Conservation (phyloP, 2,113 vertebrate genomes). For the Petrocephalus zakoni region DNA sequence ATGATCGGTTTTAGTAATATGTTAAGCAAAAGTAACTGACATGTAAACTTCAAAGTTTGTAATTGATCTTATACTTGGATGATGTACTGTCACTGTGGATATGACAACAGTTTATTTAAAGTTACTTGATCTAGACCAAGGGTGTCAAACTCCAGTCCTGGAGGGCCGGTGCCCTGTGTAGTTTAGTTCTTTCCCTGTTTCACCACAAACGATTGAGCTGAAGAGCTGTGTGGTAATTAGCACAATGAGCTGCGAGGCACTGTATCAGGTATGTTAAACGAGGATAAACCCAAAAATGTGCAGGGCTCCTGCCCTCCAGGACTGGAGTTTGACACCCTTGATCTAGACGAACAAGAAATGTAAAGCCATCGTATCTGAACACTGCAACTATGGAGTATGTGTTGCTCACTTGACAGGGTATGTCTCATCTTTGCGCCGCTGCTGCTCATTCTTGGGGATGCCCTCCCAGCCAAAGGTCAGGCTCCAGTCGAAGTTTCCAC, state of each 20-base stretch:
- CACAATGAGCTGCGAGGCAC: too few species aligned
- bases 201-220: too few species aligned
- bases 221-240: too few species aligned
- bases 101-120: neutral
- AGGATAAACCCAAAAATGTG: too few species aligned
- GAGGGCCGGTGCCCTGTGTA: too few species aligned
- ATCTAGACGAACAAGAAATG: neutral
- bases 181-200: too few species aligned
- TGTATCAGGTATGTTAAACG: too few species aligned
- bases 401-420: conserved; percentile 82
- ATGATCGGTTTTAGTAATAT: neutral
- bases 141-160: too few species aligned
- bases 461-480: conserved; percentile 86
- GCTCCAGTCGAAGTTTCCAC: conserved; percentile 95
- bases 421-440: conserved; percentile 83
- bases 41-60: neutral
- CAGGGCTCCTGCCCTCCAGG: too few species aligned
- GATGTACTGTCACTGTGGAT: neutral
- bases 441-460: conserved; percentile 63
- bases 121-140: too few species aligned
- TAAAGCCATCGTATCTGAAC: neutral
- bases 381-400: conserved; percentile 20
- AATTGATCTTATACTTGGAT: too few species aligned
- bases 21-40: neutral
- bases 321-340: too few species aligned